phyloP scores from a whole-genome alignment of 1,140 invertebrate species.

The Meteorus sp. region DNA sequence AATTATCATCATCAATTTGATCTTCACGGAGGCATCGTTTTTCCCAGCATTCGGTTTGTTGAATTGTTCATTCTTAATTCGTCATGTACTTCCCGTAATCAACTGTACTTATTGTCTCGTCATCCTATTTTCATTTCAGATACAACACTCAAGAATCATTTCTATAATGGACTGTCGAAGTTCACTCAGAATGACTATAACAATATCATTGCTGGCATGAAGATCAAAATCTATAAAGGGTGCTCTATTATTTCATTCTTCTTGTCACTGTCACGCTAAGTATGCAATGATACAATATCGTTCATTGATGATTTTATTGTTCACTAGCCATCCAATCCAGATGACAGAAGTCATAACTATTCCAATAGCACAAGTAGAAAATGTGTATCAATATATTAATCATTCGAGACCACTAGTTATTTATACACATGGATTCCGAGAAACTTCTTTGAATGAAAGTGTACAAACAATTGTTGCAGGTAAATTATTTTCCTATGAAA shows the following conservation, averaged over 20 bases:
- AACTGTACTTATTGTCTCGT: no score
- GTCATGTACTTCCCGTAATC: no score
- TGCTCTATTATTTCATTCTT: background rate
- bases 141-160: background rate
- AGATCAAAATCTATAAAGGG: conserved; percentile 4
- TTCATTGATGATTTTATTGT: background rate
- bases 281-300: no score
- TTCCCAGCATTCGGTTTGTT: background rate
- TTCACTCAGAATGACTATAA: background rate
- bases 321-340: background rate
- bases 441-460: conserved; percentile 29
- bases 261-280: background rate
- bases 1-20: background rate
- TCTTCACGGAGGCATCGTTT: background rate
- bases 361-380: conserved; percentile 14
- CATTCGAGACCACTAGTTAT: conserved; percentile 21
- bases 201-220: background rate
- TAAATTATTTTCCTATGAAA: no score
- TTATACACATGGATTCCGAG: conserved; percentile 28
- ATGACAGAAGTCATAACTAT: background rate
- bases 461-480: conserved; percentile 25
- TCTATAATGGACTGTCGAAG: background rate
- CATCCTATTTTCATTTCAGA: background rate
- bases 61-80: no score
- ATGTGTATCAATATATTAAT: conserved; percentile 23